These are phyloP conservation scores for Drosophila niveifrons DNA, from an alignment of 2,888 invertebrate genomes.

Conservation along the genomic window DNA sequence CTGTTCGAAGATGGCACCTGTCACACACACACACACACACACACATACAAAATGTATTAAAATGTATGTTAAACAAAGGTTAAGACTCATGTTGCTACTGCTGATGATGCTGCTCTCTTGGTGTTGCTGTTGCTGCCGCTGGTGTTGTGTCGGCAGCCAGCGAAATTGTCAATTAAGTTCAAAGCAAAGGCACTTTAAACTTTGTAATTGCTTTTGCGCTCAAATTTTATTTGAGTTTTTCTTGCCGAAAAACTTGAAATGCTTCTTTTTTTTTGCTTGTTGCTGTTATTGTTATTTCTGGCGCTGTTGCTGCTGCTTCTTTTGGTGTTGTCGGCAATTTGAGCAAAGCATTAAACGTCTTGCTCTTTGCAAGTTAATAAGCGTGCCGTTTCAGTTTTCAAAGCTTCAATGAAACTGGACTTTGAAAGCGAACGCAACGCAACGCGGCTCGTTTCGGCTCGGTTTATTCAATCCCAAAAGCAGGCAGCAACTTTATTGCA, in stretches of 20 bases:
- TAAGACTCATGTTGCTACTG: slow-evolving; percentile 7
- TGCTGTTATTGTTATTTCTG: slow-evolving; percentile 27
- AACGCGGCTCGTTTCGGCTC: background rate
- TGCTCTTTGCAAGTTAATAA: slow-evolving; percentile 70
- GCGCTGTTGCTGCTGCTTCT: slow-evolving; percentile 21
- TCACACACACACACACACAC: slow-evolving; percentile 18
- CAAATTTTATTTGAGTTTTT: slow-evolving; percentile 66
- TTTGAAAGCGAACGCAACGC: background rate
- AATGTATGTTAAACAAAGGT: slow-evolving; percentile 16
- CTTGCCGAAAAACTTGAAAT: slow-evolving; percentile 42
- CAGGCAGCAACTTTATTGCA: slow-evolving; percentile 39
- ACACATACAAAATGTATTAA: slow-evolving; percentile 23
- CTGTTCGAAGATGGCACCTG: slow-evolving; percentile 97
- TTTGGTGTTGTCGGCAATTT: slow-evolving; percentile 51
- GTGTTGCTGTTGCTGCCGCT: slow-evolving; percentile 7
- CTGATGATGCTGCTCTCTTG: background rate
- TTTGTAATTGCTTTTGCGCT: slow-evolving; percentile 77
- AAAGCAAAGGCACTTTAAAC: slow-evolving; percentile 76
- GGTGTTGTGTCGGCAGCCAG: slow-evolving; percentile 35
- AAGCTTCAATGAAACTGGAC: slow-evolving; percentile 41
- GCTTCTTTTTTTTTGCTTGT: slow-evolving; percentile 19
- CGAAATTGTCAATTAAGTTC: slow-evolving; percentile 75
- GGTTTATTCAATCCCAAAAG: slow-evolving; percentile 18
- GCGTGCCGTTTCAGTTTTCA: slow-evolving; percentile 69
- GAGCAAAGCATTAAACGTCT: slow-evolving; percentile 62